These are phyloP conservation scores for Urophycis tenuis DNA, from an alignment of 2,797 vertebrate species.

Conservation along the genomic window DNA sequence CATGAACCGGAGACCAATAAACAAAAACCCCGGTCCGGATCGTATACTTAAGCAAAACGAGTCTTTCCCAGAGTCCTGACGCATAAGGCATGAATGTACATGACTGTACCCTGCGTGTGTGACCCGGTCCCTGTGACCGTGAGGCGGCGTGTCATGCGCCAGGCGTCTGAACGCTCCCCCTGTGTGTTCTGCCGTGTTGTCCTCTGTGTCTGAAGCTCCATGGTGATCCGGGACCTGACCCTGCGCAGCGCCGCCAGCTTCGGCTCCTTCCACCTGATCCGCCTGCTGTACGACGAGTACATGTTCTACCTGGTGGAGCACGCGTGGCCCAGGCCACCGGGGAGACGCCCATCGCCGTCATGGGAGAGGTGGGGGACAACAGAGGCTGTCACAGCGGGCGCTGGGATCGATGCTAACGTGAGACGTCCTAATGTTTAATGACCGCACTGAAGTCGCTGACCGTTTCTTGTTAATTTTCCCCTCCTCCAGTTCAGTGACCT, in stretches of 20 bases:
- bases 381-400: too few relatives aligned
- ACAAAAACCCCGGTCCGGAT: background rate
- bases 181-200: too few relatives aligned
- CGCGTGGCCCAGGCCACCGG: conserved; percentile 89
- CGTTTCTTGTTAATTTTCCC: conserved; percentile 22
- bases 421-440: background rate
- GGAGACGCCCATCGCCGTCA: conserved; percentile 95
- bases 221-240: conserved; percentile 98
- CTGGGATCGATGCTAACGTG: background rate
- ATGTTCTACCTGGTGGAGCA: conserved; percentile 99
- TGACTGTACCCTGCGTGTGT: too few relatives aligned
- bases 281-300: conserved; percentile 96
- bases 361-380: conserved; percentile 99
- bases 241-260: conserved; percentile 94
- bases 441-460: background rate
- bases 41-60: background rate
- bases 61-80: background rate
- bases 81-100: too few relatives aligned
- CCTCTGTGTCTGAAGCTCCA: too few relatives aligned
- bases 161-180: background rate
- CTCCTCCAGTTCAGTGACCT: conserved; percentile 87
- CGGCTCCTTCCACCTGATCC: conserved; percentile 96
- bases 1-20: background rate
- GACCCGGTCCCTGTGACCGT: too few relatives aligned
- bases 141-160: too few relatives aligned